Evolutionary conservation across 1,140 invertebrate species (phyloP).

Genomic region (Cotesia typhae): DNA sequence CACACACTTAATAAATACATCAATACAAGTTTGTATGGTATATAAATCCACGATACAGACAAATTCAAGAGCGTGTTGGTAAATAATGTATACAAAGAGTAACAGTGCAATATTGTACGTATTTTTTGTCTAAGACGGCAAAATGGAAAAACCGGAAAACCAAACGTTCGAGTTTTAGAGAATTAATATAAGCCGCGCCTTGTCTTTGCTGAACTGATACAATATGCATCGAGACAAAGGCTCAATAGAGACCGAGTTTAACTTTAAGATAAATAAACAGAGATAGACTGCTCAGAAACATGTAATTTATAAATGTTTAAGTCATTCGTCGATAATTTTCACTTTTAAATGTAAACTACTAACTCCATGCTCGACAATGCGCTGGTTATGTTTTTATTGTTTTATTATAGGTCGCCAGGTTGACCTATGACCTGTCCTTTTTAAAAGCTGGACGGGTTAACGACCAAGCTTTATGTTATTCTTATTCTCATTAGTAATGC

Average conservation of each 20-base stretch:
- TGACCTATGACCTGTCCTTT: slow-evolving; percentile 16
- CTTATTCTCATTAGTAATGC: no score
- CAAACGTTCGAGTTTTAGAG: slow-evolving; percentile 16
- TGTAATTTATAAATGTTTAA: no score
- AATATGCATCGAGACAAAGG: background rate
- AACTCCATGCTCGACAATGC: no score
- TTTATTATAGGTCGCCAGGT: slow-evolving; percentile 28
- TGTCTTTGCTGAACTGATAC: background rate
- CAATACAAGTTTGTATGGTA: background rate
- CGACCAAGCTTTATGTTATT: no score
- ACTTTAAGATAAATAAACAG: background rate
- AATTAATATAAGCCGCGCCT: slow-evolving; percentile 12
- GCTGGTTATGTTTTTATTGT: background rate
- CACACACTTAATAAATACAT: slow-evolving; percentile 18
- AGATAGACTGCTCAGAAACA: no score
- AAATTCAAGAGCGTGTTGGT: no score
- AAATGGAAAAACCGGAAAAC: slow-evolving; percentile 37
- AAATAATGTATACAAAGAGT: no score
- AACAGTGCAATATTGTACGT: background rate
- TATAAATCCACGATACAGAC: background rate
- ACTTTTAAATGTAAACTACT: background rate
- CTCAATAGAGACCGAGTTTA: no score
- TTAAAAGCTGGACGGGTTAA: background rate
- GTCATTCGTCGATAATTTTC: no score
- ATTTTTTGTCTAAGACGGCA: background rate